Evolutionary conservation across 2,797 vertebrate species (phyloP).

Genomic region (Leptatherina wallacei): DNA sequence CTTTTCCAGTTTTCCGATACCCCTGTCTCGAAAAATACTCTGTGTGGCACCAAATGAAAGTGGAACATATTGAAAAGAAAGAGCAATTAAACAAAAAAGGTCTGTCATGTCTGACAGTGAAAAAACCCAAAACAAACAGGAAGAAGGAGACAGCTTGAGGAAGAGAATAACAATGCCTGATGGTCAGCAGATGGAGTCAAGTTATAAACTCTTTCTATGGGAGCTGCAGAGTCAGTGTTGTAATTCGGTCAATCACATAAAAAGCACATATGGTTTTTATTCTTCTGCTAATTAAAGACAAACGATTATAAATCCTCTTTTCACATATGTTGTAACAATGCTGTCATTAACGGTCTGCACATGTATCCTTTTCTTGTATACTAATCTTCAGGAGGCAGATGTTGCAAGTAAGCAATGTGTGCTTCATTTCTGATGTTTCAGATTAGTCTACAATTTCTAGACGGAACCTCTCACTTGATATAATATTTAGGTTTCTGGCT

Average conservation of each 20-base stretch:
- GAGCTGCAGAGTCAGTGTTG: slow-evolving; percentile 12
- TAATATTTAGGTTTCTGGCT: slow-evolving; percentile 37
- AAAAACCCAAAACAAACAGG: neutral
- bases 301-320: slow-evolving; percentile 47
- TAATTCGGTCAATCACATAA: neutral
- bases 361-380: neutral
- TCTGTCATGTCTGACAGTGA: neutral
- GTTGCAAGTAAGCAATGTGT: neutral
- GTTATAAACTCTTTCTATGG: slow-evolving; percentile 6
- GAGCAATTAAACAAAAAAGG: too few relatives aligned
- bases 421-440: neutral
- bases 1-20: too few relatives aligned
- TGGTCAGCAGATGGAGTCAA: slow-evolving; percentile 8
- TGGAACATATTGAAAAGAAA: neutral
- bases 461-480: slow-evolving; percentile 19
- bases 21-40: too few relatives aligned
- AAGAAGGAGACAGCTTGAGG: neutral
- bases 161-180: slow-evolving; percentile 2
- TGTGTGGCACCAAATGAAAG: too few relatives aligned
- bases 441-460: slow-evolving; percentile 1
- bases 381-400: slow-evolving; percentile 28
- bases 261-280: slow-evolving; percentile 35
- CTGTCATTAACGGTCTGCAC: slow-evolving; percentile 1
- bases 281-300: slow-evolving; percentile 26
- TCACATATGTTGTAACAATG: slow-evolving; percentile 48